Evolutionary conservation across 2,888 invertebrate genomes (phyloP).

Genomic region (Ypsolopha scabrella): DNA sequence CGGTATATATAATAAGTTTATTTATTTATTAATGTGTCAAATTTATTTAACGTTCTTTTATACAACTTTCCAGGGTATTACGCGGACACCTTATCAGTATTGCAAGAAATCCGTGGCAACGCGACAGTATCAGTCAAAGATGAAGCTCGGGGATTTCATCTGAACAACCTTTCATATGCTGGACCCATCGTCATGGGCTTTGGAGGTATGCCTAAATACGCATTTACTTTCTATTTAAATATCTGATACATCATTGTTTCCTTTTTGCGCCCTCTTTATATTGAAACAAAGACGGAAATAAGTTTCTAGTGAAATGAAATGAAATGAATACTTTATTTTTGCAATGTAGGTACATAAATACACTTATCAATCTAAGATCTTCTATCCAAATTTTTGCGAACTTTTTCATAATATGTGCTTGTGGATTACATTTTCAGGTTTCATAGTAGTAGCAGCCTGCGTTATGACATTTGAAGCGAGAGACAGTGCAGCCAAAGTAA

Average conservation of each 20-base stretch:
- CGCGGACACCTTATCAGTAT: slow-evolving; percentile 83
- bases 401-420: too few species aligned
- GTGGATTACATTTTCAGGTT: slow-evolving; percentile 66
- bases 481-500: slow-evolving; percentile 93
- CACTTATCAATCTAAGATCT: too few species aligned
- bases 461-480: slow-evolving; percentile 99
- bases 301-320: too few species aligned
- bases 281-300: background rate
- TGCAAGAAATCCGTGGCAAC: slow-evolving; percentile 83
- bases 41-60: too few species aligned
- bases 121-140: slow-evolving; percentile 83
- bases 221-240: too few species aligned
- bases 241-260: too few species aligned
- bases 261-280: background rate
- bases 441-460: slow-evolving; percentile 96
- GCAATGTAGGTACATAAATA: too few species aligned
- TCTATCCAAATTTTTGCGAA: too few species aligned
- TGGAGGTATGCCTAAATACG: slow-evolving; percentile 87
- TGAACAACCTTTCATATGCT: slow-evolving; percentile 93
- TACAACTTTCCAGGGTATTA: slow-evolving; percentile 76
- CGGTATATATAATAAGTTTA: background rate
- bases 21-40: background rate
- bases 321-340: too few species aligned
- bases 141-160: slow-evolving; percentile 85
- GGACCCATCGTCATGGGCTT: slow-evolving; percentile 98